Conservation (phyloP, 2,888 invertebrate genomes). For the Chalcosyrphus nemorum region DNA sequence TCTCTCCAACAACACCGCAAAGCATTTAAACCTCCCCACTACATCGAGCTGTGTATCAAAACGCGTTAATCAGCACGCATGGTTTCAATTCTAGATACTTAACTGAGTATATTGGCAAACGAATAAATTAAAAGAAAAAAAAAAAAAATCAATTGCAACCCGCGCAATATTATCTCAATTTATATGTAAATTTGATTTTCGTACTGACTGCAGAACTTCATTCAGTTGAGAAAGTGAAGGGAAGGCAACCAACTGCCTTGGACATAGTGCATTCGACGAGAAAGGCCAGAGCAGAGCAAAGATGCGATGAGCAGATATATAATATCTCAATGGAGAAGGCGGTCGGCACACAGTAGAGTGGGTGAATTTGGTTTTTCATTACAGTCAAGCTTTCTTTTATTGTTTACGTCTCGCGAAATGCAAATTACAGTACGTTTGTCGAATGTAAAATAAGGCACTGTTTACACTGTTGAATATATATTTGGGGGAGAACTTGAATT, state of each 20-base stretch:
- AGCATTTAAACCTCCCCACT: constrained; percentile 19
- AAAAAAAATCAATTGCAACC: constrained; percentile 36
- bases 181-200: constrained; percentile 60
- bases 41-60: constrained; percentile 31
- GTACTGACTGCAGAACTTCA: constrained; percentile 11
- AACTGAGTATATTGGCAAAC: constrained; percentile 36
- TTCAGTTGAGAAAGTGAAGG: constrained; percentile 46
- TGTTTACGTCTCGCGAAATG: constrained; percentile 52
- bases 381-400: constrained; percentile 59
- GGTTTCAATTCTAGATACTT: constrained; percentile 4
- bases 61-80: constrained; percentile 11
- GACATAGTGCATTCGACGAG: constrained; percentile 52
- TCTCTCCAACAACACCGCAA: background rate
- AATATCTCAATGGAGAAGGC: background rate
- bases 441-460: constrained; percentile 21
- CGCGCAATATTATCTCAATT: constrained; percentile 63
- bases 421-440: constrained; percentile 41
- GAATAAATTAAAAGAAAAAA: constrained; percentile 50
- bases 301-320: constrained; percentile 26
- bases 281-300: constrained; percentile 31
- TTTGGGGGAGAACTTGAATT: constrained; percentile 22
- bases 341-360: background rate
- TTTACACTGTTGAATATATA: constrained; percentile 45
- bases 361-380: constrained; percentile 57
- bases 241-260: constrained; percentile 15